These are phyloP conservation scores for Genyomyrus donnyi DNA, from an alignment of 2,113 vertebrate species.

Conservation along the genomic window DNA sequence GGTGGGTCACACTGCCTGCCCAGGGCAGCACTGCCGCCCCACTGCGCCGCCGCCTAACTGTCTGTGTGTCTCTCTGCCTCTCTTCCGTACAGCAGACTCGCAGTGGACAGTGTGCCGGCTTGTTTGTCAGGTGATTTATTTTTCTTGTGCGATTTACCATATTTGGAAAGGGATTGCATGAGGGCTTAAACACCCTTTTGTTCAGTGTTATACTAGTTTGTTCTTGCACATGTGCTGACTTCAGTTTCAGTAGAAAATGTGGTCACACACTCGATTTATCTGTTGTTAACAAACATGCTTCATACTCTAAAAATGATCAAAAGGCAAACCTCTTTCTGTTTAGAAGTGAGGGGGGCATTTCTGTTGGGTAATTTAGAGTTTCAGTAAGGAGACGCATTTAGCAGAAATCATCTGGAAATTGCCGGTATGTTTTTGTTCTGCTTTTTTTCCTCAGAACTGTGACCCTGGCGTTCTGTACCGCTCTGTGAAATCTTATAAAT, in stretches of 20 bases:
- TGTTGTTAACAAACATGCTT: neutral
- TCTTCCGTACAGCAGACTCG: neutral
- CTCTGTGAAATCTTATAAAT: neutral
- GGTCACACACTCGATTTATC: neutral
- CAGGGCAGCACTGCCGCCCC: neutral
- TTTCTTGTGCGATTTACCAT: neutral
- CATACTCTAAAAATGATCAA: neutral
- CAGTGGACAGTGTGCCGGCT: neutral
- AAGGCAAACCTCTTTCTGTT: neutral
- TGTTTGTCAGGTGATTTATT: neutral
- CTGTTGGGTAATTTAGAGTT: neutral
- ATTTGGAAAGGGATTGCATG: neutral
- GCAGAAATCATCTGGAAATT: neutral
- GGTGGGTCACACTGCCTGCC: neutral
- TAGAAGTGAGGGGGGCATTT: neutral
- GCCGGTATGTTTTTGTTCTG: neutral
- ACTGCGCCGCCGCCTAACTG: neutral
- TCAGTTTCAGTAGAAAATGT: neutral
- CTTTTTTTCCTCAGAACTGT: constrained; percentile 5
- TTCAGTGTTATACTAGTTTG: neutral
- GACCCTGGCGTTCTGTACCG: neutral
- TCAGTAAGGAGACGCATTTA: neutral
- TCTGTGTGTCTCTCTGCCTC: neutral
- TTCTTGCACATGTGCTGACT: neutral
- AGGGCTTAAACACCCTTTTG: neutral